Conservation (phyloP, 64 coral and sea anemone genomes). For the Dendrophyllia cribrosa region DNA sequence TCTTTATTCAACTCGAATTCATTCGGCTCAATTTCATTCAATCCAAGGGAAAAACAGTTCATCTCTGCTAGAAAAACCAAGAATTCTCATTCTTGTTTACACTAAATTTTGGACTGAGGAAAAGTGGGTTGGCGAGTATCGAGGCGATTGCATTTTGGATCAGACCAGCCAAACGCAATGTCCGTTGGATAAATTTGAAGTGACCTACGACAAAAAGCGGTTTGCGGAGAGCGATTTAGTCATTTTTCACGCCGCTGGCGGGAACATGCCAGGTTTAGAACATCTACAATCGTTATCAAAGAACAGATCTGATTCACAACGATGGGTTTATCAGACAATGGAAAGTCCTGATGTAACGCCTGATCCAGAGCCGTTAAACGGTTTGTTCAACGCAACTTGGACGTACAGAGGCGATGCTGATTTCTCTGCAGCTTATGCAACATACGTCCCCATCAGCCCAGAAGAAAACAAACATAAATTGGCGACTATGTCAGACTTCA, state of each 20-base stretch:
- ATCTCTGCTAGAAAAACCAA: not conserved
- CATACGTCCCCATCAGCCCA: not conserved
- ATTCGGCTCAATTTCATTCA: not conserved
- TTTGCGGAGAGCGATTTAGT: constrained; percentile 2
- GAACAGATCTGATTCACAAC: not conserved
- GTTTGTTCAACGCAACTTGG: not conserved
- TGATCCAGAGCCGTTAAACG: not conserved
- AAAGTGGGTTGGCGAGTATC: not conserved
- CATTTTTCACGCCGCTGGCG: not conserved
- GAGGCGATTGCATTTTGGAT: not conserved
- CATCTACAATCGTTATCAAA: not conserved
- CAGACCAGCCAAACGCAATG: not conserved
- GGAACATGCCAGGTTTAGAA: not conserved
- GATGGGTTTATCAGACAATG: not conserved
- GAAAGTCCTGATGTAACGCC: not conserved
- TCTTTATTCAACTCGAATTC: too few species aligned
- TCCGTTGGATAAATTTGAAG: not conserved
- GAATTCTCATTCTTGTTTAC: not conserved
- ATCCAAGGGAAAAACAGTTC: not conserved
- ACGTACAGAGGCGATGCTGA: not conserved
- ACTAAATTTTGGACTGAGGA: not conserved
- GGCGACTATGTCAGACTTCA: not conserved
- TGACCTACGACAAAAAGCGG: not conserved
- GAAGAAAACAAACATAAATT: not conserved
- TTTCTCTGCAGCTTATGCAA: not conserved